These are phyloP conservation scores for Campylomormyrus numenius DNA, from an alignment of 2,113 vertebrate genomes.

Conservation along the genomic window DNA sequence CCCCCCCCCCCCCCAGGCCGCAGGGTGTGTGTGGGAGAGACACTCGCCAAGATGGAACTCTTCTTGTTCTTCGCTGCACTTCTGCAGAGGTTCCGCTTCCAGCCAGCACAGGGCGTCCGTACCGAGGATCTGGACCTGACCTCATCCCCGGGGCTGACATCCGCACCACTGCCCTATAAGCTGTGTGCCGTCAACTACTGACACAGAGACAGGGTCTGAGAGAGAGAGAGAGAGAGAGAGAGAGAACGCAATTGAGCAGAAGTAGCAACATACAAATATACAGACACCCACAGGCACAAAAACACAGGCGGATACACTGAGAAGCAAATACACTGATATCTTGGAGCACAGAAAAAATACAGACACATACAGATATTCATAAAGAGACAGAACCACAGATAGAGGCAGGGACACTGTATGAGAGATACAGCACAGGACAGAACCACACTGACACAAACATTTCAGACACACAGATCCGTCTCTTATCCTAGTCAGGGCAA, in stretches of 20 bases:
- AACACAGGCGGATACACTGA: background rate
- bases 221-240: background rate
- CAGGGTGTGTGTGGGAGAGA: slow-evolving; percentile 49
- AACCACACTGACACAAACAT: background rate
- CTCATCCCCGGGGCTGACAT: slow-evolving; percentile 26
- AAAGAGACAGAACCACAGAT: background rate
- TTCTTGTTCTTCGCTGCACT: slow-evolving; percentile 53
- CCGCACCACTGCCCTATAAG: slow-evolving; percentile 17
- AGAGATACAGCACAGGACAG: background rate
- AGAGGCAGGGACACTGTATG: background rate
- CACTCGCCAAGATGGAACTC: slow-evolving; percentile 55
- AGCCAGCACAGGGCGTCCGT: slow-evolving; percentile 34
- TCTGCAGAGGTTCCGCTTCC: slow-evolving; percentile 49
- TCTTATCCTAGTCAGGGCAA: background rate
- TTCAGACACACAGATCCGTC: background rate
- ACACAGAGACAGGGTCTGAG: background rate
- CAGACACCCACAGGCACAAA: background rate
- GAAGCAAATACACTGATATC: background rate
- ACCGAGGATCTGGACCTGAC: slow-evolving; percentile 42
- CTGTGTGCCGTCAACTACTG: slow-evolving; percentile 17
- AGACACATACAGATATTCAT: background rate
- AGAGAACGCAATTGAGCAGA: background rate
- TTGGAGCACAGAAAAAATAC: background rate
- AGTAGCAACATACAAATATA: background rate
- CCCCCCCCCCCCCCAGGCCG: slow-evolving; percentile 30